Base-by-base conservation (phyloP, 1,140 invertebrate genomes). In the Protaetia brevitarsis region DNA sequence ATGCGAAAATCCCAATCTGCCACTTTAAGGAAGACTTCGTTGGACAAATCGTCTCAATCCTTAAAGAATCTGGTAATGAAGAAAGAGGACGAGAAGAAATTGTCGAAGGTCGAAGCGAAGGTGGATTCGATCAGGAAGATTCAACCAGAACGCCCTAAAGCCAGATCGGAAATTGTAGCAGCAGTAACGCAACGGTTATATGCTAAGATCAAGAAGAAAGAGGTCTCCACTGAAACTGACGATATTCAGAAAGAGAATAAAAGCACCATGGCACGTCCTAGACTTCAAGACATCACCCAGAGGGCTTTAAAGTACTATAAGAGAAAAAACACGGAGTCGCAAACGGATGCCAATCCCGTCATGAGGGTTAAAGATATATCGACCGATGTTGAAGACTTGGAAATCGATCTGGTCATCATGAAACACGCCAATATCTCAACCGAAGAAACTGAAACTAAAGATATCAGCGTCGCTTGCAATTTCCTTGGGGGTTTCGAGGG, bases 131-230 rank as follows among this genome's bases (percentile, higher is more conserved):
- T 64, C 10, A 67, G 70, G 45, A 73, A 68, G 63, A 16, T 60
- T 3, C n/a, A n/a, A n/a, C n/a, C n/a, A n/a, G n/a, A n/a, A 7
- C n/a, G 57, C 8, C 21, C 58, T 0, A 73, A 73, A 66, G 72
- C 74, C 10, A 60, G 87, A 71, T 83, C 86, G 3, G 85, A 88
- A 75, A 88, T 88, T 41, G 85, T 89, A 11, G 86, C 87, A 8
- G 86, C 86, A 0, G 88, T 89, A 1, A 89, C 88, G 0, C 83
- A 86, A 71, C 79, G 88, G 66, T 75, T 88, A n/a, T 89, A 88
- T 72, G 84, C 82, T 67, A 76, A 75, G 68, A 78, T 83, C 27
- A 88, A 86, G 72, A 83, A 81, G 57, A 80, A 81, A 64, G 86
- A 88, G 64, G 82, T 82, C 28, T 76, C 72, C 16, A 78, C 78